These are phyloP conservation scores for Pavo muticus DNA, from an alignment of 2,113 vertebrate genomes.

Conservation along the genomic window DNA sequence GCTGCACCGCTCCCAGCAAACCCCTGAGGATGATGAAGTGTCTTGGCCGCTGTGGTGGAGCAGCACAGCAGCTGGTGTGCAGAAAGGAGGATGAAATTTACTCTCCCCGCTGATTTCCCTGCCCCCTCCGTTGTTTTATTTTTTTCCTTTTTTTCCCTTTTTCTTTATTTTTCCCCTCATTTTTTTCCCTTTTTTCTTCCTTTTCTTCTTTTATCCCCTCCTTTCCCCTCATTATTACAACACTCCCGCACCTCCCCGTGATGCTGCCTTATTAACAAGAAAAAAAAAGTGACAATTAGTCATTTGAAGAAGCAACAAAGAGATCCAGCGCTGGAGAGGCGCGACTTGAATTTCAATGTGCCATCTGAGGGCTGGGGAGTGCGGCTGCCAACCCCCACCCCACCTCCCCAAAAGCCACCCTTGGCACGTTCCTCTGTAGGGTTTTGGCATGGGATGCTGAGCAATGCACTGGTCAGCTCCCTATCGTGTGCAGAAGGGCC, in stretches of 20 bases:
- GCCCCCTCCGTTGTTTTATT: not conserved
- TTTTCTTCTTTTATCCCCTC: not conserved
- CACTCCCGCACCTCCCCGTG: not conserved
- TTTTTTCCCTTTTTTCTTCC: not conserved
- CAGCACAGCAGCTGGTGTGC: slow-evolving; percentile 31
- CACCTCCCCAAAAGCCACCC: not conserved
- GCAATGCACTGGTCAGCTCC: no score
- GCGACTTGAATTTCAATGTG: slow-evolving; percentile 48
- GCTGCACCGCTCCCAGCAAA: not conserved
- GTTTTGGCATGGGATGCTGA: accelerated
- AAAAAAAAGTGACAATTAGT: slow-evolving; percentile 53
- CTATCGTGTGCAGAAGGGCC: not conserved
- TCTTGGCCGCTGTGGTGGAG: not conserved
- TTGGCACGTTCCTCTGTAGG: not conserved
- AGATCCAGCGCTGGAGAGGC: not conserved
- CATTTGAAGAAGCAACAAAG: slow-evolving; percentile 51
- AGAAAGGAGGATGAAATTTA: slow-evolving; percentile 21
- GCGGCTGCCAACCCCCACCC: not conserved
- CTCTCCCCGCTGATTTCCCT: not conserved
- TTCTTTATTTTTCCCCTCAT: not conserved
- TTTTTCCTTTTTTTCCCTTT: not conserved
- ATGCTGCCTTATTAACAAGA: not conserved
- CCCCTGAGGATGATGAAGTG: not conserved
- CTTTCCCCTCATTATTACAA: not conserved
- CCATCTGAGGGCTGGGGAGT: not conserved